Evolutionary conservation across 2,888 invertebrate species (phyloP).

Genomic region (Caenorhabditis afra): DNA sequence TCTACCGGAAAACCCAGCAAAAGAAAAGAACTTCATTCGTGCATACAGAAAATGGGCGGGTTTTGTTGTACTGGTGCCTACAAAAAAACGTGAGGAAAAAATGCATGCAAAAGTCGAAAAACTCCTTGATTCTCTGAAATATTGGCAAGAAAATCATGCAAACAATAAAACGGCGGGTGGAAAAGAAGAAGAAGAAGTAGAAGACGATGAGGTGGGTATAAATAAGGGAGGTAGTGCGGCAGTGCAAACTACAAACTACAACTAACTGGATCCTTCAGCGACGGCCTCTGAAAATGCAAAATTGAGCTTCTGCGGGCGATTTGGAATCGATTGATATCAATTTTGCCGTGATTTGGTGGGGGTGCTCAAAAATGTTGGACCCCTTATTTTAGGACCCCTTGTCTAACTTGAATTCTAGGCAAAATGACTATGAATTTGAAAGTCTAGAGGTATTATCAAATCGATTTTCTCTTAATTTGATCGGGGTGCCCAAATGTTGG

Average conservation of each 20-base stretch:
- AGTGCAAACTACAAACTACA: slow-evolving; percentile 6
- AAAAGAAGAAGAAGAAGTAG: slow-evolving; percentile 8
- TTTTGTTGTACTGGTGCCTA: not conserved
- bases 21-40: slow-evolving; percentile 36
- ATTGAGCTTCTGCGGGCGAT: not conserved
- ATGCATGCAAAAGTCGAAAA: too few relatives aligned
- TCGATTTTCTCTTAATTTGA: too few relatives aligned
- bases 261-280: slow-evolving; percentile 56
- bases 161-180: slow-evolving; percentile 16
- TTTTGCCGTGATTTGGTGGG: too few relatives aligned
- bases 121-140: slow-evolving; percentile 1
- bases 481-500: too few relatives aligned
- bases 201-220: slow-evolving; percentile 39
- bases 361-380: too few relatives aligned
- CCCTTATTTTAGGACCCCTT: too few relatives aligned
- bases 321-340: too few relatives aligned
- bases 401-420: too few relatives aligned
- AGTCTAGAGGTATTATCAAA: too few relatives aligned
- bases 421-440: too few relatives aligned
- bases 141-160: slow-evolving; percentile 16
- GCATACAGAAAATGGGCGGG: slow-evolving; percentile 17
- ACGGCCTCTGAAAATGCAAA: slow-evolving; percentile 29
- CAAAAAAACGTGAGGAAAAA: not conserved
- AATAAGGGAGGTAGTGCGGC: slow-evolving; percentile 13
- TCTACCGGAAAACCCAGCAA: slow-evolving; percentile 1